Percentiles rank a stretch among this genome's conserved stretches.
Conservation (phyloP, 2,888 invertebrate genomes). For the Sinopyrophorus schimmeli region DNA sequence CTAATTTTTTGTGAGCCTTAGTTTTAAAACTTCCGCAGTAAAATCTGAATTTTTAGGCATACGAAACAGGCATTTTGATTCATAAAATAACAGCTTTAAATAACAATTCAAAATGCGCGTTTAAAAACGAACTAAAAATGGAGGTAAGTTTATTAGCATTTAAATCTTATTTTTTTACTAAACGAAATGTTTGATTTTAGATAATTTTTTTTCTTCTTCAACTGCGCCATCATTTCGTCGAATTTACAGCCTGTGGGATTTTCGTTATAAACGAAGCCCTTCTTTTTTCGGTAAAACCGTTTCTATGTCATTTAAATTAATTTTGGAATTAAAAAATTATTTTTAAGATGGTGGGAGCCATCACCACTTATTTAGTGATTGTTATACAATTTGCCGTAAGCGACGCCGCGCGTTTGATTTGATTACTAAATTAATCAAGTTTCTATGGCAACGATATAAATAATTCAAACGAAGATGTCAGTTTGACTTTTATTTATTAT, state of each 20-base stretch:
- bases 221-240: not conserved
- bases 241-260: not conserved
- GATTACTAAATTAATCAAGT: no score
- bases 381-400: constrained; percentile 25
- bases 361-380: constrained; percentile 27
- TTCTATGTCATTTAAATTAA: not conserved
- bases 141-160: constrained; percentile 5
- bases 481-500: no score
- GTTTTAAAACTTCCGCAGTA: not conserved
- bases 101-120: constrained; percentile 1
- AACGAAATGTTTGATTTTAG: not conserved
- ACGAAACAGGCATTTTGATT: constrained; percentile 1
- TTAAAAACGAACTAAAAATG: constrained; percentile 8
- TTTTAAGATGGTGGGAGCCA: constrained; percentile 19
- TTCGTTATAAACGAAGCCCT: not conserved
- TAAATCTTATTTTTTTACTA: not conserved
- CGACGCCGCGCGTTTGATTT: not conserved
- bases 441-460: no score
- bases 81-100: constrained; percentile 4
- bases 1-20: not conserved
- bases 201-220: constrained; percentile 2
- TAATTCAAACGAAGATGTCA: no score
- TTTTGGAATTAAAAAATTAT: constrained; percentile 1
- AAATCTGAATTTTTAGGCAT: constrained; percentile 10
- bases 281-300: not conserved